Percentiles rank a stretch among this genome's conserved stretches.
Conservation (phyloP, 2,888 invertebrate species). For the Lasioglossum malachurum region DNA sequence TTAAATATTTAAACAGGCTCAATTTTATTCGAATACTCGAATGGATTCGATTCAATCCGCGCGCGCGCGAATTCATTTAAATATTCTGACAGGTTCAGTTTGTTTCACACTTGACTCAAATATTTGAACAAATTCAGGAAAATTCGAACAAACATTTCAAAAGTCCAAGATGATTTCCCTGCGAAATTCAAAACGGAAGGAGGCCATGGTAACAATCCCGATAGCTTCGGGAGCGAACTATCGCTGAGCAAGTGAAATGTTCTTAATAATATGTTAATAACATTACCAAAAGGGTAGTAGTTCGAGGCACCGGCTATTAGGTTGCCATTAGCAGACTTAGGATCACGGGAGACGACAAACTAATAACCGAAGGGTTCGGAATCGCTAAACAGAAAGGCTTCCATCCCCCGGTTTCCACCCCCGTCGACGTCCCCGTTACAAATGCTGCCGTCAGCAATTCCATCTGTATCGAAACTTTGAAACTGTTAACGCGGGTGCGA, state of each 20-base stretch:
- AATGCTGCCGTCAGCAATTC: constrained; percentile 1
- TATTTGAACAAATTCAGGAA: too few relatives aligned
- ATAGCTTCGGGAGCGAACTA: neutral
- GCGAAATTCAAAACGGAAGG: neutral
- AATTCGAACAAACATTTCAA: too few relatives aligned
- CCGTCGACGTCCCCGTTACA: neutral
- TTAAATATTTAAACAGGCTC: neutral
- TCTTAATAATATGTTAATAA: neutral
- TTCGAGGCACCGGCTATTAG: neutral
- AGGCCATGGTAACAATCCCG: neutral
- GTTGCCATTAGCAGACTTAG: constrained; percentile 3
- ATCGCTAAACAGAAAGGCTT: constrained; percentile 2
- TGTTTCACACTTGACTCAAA: too few relatives aligned
- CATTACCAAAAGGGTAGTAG: neutral
- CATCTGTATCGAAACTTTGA: constrained; percentile 5
- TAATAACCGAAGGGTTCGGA: neutral
- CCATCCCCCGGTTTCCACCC: neutral
- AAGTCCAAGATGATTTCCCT: too few relatives aligned
- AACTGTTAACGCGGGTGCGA: neutral
- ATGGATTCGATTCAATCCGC: neutral
- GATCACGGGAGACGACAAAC: constrained; percentile 2
- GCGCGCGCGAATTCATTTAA: neutral
- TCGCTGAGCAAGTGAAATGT: neutral
- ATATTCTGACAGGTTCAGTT: neutral
- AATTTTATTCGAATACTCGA: neutral